phyloP scores from a whole-genome alignment of 2,113 vertebrate species.

The Psephotus haematonotus region DNA sequence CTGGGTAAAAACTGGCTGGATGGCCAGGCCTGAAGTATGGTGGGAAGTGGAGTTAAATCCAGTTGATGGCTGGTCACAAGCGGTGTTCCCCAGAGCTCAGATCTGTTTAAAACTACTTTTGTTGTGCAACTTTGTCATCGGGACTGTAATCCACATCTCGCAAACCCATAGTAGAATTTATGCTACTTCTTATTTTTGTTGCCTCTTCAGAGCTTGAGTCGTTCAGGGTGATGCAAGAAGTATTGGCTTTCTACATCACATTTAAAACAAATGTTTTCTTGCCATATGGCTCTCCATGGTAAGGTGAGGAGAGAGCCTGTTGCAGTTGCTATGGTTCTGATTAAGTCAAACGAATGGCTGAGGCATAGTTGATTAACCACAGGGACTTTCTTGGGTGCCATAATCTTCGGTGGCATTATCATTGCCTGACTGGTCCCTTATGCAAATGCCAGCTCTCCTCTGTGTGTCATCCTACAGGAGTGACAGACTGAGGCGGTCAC shows the following conservation, averaged over 20 bases:
- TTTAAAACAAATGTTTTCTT: not conserved
- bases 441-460: not conserved
- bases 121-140: not conserved
- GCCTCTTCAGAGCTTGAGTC: not conserved
- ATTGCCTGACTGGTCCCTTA: not conserved
- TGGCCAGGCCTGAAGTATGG: too few species aligned
- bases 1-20: not conserved
- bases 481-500: not conserved
- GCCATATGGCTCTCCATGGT: not conserved
- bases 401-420: accelerated
- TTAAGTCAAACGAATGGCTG: not conserved
- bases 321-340: not conserved
- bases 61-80: not conserved
- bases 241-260: not conserved
- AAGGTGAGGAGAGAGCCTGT: accelerated
- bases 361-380: not conserved
- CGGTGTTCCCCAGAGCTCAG: not conserved
- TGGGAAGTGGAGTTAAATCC: not conserved
- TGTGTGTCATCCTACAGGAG: not conserved
- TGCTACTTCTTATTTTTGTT: not conserved
- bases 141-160: not conserved
- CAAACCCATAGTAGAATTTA: not conserved
- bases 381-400: not conserved
- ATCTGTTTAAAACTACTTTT: not conserved
- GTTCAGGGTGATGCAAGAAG: constrained; percentile 18